Conservation (phyloP, 2,888 invertebrate species). For the Piscicola geometra region DNA sequence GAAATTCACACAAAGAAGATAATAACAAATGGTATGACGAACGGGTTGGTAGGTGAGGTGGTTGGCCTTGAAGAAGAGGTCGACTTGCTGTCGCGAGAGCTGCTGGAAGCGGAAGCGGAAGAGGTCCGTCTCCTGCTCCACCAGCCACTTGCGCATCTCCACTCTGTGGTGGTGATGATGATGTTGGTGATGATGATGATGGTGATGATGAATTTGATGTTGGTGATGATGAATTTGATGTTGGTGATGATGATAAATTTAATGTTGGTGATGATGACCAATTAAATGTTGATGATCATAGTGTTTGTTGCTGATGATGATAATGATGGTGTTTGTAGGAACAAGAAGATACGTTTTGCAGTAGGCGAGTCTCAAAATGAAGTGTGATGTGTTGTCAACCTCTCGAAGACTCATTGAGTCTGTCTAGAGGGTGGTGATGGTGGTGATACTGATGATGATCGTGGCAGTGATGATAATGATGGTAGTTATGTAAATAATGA, state of each 20-base stretch:
- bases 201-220: background rate
- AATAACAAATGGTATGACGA: background rate
- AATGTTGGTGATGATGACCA: background rate
- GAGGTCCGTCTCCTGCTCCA: slow-evolving; percentile 79
- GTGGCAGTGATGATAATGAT: background rate
- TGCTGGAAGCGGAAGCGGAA: slow-evolving; percentile 64
- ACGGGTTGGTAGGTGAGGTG: slow-evolving; percentile 51
- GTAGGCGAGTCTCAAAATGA: slow-evolving; percentile 82
- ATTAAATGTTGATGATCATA: background rate
- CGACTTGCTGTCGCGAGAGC: slow-evolving; percentile 45
- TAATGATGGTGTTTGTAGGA: background rate
- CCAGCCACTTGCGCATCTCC: slow-evolving; percentile 81
- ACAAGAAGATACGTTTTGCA: slow-evolving; percentile 62
- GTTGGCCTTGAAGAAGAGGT: slow-evolving; percentile 48
- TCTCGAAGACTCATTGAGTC: slow-evolving; percentile 42
- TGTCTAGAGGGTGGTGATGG: background rate
- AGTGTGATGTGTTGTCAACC: slow-evolving; percentile 83
- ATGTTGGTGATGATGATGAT: background rate
- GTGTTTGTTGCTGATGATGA: background rate
- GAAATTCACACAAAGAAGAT: background rate
- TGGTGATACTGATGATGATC: background rate
- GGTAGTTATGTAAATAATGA: background rate
- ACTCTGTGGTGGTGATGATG: slow-evolving; percentile 56
- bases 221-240: background rate
- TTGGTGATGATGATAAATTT: background rate